Percentiles rank a stretch among this genome's conserved stretches.
Evolutionary conservation across 1,140 invertebrate species (phyloP).

Genomic region (Leptoteleia sp.): DNA sequence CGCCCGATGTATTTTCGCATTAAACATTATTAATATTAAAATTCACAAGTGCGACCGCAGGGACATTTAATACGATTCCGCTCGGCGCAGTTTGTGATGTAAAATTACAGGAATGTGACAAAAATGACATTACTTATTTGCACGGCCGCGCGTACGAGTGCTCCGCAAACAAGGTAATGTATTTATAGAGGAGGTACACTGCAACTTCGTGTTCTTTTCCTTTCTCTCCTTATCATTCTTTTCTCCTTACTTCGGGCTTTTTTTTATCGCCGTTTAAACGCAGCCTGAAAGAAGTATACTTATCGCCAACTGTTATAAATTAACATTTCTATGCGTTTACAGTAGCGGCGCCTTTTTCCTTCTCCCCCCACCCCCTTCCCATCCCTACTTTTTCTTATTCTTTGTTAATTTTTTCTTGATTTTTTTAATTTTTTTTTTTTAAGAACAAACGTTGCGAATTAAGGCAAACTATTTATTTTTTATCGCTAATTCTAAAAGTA

Average conservation of each 20-base stretch:
- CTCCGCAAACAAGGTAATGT: constrained; percentile 80
- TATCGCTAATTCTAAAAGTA: too few relatives aligned
- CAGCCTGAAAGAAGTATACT: constrained; percentile 59
- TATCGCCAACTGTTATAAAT: constrained; percentile 64
- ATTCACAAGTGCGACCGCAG: not conserved
- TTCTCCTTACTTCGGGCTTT: constrained; percentile 65
- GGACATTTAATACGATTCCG: constrained; percentile 37
- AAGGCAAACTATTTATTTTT: too few relatives aligned
- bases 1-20: not conserved
- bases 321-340: constrained; percentile 57
- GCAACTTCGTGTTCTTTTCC: constrained; percentile 70
- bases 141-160: constrained; percentile 75
- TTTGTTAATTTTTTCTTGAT: too few relatives aligned
- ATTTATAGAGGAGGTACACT: constrained; percentile 79
- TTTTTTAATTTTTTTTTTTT: too few relatives aligned
- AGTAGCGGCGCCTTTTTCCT: constrained; percentile 51
- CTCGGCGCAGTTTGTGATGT: constrained; percentile 33
- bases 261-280: constrained; percentile 70
- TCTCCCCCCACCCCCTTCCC: too few relatives aligned
- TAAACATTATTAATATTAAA: constrained; percentile 16
- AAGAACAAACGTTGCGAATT: too few relatives aligned
- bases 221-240: constrained; percentile 72
- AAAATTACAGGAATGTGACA: constrained; percentile 66
- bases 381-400: too few relatives aligned
- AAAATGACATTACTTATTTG: constrained; percentile 68